phyloP scores from a whole-genome alignment of 2,888 invertebrate genomes.

The Eupeodes luniger region DNA sequence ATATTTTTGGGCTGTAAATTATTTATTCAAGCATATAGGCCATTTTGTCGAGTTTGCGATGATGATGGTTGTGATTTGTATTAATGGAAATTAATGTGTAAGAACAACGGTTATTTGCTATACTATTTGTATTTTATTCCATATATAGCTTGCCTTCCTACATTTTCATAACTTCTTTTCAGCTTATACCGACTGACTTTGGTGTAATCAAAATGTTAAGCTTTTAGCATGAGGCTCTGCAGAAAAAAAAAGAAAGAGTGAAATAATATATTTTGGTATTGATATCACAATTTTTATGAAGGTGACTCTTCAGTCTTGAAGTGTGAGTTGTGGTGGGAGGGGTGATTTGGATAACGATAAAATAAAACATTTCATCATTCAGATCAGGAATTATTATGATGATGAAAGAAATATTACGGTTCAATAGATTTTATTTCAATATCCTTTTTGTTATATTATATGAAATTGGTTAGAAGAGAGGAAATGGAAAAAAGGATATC shows the following conservation, averaged over 20 bases:
- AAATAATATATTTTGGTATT: no score
- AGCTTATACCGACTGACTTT: neutral
- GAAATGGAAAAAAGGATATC: constrained; percentile 20
- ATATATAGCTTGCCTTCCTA: no score
- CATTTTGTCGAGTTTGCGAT: constrained; percentile 21
- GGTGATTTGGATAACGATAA: neutral
- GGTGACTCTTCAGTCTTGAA: neutral
- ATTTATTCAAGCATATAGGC: constrained; percentile 64
- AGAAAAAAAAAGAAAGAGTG: no score
- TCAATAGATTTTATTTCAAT: constrained; percentile 22
- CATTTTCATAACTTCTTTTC: neutral
- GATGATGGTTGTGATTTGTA: constrained; percentile 50
- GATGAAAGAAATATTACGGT: constrained; percentile 18
- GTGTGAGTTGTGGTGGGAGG: no score
- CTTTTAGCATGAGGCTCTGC: no score
- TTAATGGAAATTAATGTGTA: constrained; percentile 51
- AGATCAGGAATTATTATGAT: constrained; percentile 13
- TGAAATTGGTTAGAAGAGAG: neutral
- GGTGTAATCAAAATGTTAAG: neutral
- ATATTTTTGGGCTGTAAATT: constrained; percentile 52
- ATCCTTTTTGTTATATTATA: neutral
- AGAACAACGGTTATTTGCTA: constrained; percentile 25
- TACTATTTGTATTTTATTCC: neutral
- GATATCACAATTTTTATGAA: neutral
- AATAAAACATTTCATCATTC: constrained; percentile 15